Percentiles rank a stretch among this genome's conserved stretches.
Conservation (phyloP, 2,888 invertebrate genomes). For the Morinoia aosen region DNA sequence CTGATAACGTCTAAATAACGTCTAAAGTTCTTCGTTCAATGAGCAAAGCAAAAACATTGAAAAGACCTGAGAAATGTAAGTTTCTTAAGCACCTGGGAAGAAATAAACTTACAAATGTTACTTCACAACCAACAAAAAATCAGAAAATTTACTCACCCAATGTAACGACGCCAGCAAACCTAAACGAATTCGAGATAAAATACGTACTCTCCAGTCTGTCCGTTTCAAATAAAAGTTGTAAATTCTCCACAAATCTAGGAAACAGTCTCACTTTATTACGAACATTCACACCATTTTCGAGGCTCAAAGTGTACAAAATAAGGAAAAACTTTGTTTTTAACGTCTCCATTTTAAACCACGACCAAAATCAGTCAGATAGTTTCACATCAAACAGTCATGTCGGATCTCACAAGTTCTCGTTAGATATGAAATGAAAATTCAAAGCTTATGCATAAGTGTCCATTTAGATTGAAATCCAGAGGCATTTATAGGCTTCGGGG, state of each 20-base stretch:
- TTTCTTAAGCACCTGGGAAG: no score
- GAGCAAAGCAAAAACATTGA: no score
- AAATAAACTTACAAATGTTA: neutral
- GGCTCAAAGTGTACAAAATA: neutral
- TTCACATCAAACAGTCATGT: neutral
- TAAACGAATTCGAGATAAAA: no score
- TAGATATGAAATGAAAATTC: conserved; percentile 12
- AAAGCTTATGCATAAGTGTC: neutral
- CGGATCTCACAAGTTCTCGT: neutral
- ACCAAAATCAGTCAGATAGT: neutral
- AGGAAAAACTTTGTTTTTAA: neutral
- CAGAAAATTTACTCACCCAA: no score
- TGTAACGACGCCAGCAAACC: no score
- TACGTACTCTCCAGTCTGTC: no score
- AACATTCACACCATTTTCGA: neutral
- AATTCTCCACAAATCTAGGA: neutral
- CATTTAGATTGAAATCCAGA: neutral
- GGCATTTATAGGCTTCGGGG: neutral
- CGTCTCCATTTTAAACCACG: neutral
- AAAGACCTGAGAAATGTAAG: no score
- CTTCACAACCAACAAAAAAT: no score
- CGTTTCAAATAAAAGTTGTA: neutral
- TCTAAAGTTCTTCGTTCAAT: no score
- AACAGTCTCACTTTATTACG: neutral
- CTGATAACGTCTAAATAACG: no score